These are phyloP conservation scores for Aleiodes leptofemur DNA, from an alignment of 2,888 invertebrate species.

Conservation along the genomic window DNA sequence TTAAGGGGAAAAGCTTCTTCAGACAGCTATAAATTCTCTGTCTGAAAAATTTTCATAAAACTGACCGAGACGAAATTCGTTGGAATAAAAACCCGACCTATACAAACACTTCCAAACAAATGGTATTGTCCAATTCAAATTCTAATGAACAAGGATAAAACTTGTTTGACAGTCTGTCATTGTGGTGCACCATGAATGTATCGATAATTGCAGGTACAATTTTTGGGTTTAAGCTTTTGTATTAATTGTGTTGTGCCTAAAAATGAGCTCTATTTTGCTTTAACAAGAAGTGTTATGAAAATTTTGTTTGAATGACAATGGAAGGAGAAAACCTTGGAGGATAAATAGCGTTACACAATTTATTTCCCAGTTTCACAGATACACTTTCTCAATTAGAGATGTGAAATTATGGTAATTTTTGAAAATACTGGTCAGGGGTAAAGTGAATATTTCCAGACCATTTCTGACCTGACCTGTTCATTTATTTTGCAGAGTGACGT, in stretches of 20 bases:
- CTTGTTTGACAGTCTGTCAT: background rate
- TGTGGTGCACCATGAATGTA: background rate
- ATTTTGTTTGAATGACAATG: background rate
- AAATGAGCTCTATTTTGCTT: background rate
- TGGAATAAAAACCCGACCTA: background rate
- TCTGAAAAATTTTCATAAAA: background rate
- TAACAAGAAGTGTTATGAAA: background rate
- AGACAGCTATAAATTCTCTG: background rate
- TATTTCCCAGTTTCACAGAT: no score
- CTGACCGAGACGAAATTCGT: constrained; percentile 4
- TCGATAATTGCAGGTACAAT: constrained; percentile 11
- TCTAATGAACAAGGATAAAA: background rate
- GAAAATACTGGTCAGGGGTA: no score
- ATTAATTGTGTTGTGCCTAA: background rate
- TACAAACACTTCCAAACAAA: constrained; percentile 18
- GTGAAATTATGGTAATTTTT: no score
- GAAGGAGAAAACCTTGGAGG: background rate
- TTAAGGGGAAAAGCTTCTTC: background rate
- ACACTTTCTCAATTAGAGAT: no score
- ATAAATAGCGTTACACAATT: no score
- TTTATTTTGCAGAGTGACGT: no score
- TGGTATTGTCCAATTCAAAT: background rate
- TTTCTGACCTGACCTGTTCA: no score
- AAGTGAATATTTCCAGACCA: no score
- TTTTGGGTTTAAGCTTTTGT: background rate